Percentiles rank a stretch among this genome's conserved stretches.
Conservation (phyloP, 1,140 invertebrate species). For the Tribolium madens region DNA sequence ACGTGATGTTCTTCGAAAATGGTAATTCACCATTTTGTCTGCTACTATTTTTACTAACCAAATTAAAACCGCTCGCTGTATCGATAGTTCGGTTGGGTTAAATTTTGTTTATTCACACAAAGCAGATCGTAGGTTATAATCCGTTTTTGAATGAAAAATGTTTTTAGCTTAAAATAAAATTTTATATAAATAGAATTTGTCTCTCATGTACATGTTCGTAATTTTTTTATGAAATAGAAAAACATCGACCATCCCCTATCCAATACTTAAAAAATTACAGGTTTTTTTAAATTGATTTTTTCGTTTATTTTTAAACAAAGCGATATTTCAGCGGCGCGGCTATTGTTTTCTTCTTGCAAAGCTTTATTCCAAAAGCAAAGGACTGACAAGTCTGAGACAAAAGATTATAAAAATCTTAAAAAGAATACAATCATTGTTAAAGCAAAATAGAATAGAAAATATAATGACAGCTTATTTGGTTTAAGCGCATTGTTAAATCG, state of each 20-base stretch:
- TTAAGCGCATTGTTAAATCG: slow-evolving; percentile 35
- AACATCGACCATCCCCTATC: neutral
- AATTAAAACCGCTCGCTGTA: slow-evolving; percentile 39
- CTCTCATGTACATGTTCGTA: neutral
- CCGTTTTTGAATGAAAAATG: slow-evolving; percentile 34
- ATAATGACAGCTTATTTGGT: slow-evolving; percentile 32
- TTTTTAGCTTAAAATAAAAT: neutral
- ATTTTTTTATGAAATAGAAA: neutral
- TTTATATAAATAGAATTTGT: neutral
- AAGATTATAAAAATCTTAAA: slow-evolving; percentile 33
- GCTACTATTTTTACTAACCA: slow-evolving; percentile 27
- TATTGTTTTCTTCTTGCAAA: slow-evolving; percentile 30
- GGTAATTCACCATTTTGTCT: too few species aligned
- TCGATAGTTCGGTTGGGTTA: slow-evolving; percentile 1
- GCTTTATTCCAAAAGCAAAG: slow-evolving; percentile 22
- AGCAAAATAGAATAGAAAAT: slow-evolving; percentile 30
- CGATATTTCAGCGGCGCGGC: neutral
- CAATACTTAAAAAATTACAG: slow-evolving; percentile 13
- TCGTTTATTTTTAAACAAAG: slow-evolving; percentile 30
- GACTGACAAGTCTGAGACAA: slow-evolving; percentile 16
- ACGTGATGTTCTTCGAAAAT: neutral
- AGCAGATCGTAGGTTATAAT: slow-evolving; percentile 22
- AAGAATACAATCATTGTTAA: slow-evolving; percentile 22
- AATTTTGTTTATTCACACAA: slow-evolving; percentile 20
- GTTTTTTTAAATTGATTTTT: slow-evolving; percentile 15